These are phyloP conservation scores for Scaptomyza parva DNA, from an alignment of 2,888 invertebrate genomes.

Conservation along the genomic window DNA sequence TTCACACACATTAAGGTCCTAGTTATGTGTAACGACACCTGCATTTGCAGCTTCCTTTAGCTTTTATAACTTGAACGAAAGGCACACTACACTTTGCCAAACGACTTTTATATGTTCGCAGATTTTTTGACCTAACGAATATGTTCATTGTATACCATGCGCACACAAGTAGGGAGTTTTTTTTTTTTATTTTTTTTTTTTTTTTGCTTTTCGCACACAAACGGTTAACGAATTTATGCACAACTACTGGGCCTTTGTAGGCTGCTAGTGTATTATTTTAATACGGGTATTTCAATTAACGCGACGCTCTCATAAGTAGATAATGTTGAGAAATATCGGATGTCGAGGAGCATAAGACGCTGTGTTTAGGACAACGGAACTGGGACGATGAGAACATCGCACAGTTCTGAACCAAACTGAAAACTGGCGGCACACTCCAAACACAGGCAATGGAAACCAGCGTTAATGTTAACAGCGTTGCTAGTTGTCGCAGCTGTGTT, in stretches of 20 bases:
- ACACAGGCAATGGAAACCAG: constrained; percentile 42
- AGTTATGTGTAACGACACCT: constrained; percentile 41
- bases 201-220: constrained; percentile 1
- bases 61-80: constrained; percentile 36
- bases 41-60: constrained; percentile 30
- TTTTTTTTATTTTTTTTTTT: background rate
- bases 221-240: constrained; percentile 48
- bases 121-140: constrained; percentile 49
- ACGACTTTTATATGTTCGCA: constrained; percentile 12
- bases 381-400: constrained; percentile 54
- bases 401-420: constrained; percentile 76
- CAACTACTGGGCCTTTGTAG: constrained; percentile 12
- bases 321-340: constrained; percentile 30
- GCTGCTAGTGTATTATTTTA: background rate
- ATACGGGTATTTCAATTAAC: constrained; percentile 58
- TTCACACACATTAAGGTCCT: constrained; percentile 34
- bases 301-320: constrained; percentile 34
- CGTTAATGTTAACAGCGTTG: constrained; percentile 29
- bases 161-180: background rate
- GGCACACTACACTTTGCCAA: constrained; percentile 28
- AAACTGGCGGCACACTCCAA: constrained; percentile 32
- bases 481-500: constrained; percentile 26
- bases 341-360: constrained; percentile 18
- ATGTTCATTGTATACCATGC: constrained; percentile 9
- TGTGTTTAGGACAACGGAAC: constrained; percentile 20